These are phyloP conservation scores for Antigone vipio DNA, from an alignment of 2,113 vertebrate species.

Conservation along the genomic window DNA sequence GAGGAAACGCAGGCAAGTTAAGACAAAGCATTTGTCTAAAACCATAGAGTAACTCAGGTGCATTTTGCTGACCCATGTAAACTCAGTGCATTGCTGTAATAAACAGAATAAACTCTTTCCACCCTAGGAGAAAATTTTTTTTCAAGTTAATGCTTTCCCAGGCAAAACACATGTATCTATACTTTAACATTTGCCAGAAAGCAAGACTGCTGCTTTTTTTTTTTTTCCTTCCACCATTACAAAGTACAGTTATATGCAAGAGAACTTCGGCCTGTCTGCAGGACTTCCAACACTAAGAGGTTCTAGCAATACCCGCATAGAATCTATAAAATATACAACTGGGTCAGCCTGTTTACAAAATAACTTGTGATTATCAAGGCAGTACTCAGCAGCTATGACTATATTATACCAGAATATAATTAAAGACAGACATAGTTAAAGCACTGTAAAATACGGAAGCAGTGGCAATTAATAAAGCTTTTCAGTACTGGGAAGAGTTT, in stretches of 20 bases:
- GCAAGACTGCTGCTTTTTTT: not conserved
- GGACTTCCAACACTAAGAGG: not conserved
- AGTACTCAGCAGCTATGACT: not conserved
- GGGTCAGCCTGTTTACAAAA: not conserved
- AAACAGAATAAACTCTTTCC: not conserved
- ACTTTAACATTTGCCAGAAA: not conserved
- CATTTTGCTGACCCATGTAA: not conserved
- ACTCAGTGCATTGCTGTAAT: not conserved
- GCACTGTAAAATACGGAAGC: not conserved
- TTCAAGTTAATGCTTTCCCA: not conserved
- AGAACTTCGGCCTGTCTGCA: not conserved
- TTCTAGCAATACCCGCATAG: not conserved
- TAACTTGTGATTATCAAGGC: not conserved
- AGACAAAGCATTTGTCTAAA: not conserved
- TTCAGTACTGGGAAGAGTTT: not conserved
- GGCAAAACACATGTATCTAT: not conserved
- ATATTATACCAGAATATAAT: not conserved
- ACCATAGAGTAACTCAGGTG: not conserved
- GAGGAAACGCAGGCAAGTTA: not conserved
- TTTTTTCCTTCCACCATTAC: not conserved
- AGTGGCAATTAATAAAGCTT: not conserved
- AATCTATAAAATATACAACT: not conserved
- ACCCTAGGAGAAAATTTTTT: not conserved
- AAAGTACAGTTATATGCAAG: not conserved
- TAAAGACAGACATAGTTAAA: not conserved